These are phyloP conservation scores for Conomelus anceps DNA, from an alignment of 2,888 invertebrate species.

Conservation along the genomic window DNA sequence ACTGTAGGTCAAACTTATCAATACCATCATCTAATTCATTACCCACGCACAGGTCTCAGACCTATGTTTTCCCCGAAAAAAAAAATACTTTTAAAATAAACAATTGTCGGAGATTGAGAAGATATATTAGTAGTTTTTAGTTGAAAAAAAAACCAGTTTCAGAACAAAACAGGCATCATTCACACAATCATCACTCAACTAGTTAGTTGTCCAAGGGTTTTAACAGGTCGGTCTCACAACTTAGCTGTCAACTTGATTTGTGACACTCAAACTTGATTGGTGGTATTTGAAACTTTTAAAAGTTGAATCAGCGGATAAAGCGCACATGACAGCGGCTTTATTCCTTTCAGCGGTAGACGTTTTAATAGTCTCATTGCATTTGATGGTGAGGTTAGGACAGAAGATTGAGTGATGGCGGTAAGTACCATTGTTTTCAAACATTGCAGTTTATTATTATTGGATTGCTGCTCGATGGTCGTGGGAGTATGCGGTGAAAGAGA, in stretches of 20 bases:
- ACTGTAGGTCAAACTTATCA: too few species aligned
- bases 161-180: neutral
- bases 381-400: neutral
- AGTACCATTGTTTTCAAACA: neutral
- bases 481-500: neutral
- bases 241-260: neutral
- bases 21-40: too few species aligned
- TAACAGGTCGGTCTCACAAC: neutral
- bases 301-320: neutral
- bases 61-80: too few species aligned
- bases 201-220: neutral
- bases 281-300: neutral
- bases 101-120: too few species aligned
- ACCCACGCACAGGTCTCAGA: too few species aligned
- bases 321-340: neutral
- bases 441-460: neutral
- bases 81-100: too few species aligned
- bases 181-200: neutral
- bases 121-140: too few species aligned
- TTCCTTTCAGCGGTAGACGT: neutral
- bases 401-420: neutral
- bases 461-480: neutral
- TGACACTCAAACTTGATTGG: neutral
- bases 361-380: neutral
- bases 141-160: too few species aligned